Evolutionary conservation across 2,797 vertebrate genomes (phyloP).

Genomic region (Pipistrellus pygmaeus): DNA sequence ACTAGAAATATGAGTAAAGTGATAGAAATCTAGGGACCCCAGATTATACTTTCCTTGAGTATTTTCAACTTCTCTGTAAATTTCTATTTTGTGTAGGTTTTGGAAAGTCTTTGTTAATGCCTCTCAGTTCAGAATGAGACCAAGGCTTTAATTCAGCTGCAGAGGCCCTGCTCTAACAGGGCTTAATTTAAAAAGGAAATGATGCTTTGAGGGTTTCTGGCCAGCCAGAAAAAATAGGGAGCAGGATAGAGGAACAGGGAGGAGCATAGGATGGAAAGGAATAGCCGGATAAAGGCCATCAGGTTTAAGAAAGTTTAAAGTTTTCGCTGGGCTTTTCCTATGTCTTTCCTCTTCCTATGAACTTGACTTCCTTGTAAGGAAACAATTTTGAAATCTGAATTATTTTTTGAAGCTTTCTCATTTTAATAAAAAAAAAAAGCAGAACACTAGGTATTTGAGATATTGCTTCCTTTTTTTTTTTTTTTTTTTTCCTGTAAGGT

Average conservation of each 20-base stretch:
- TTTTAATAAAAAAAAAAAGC: background rate
- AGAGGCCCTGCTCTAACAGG: background rate
- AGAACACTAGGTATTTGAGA: background rate
- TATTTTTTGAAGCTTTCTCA: background rate
- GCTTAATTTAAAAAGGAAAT: background rate
- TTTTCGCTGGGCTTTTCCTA: slow-evolving; percentile 28
- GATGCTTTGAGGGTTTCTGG: background rate
- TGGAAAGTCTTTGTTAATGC: background rate
- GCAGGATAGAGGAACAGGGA: background rate
- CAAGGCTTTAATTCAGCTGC: background rate
- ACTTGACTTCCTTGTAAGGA: background rate
- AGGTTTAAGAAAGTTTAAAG: background rate
- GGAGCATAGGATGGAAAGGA: background rate
- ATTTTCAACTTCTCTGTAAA: background rate
- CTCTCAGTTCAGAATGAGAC: background rate
- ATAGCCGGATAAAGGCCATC: background rate
- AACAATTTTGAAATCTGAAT: background rate
- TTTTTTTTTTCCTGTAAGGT: background rate
- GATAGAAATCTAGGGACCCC: background rate
- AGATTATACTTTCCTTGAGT: background rate
- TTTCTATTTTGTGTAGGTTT: background rate
- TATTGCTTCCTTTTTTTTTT: background rate
- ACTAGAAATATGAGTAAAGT: background rate
- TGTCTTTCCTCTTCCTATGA: background rate
- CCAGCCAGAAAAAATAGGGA: background rate